Evolutionary conservation across 2,888 invertebrate species (phyloP).

Genomic region (Agriopis leucophaearia): DNA sequence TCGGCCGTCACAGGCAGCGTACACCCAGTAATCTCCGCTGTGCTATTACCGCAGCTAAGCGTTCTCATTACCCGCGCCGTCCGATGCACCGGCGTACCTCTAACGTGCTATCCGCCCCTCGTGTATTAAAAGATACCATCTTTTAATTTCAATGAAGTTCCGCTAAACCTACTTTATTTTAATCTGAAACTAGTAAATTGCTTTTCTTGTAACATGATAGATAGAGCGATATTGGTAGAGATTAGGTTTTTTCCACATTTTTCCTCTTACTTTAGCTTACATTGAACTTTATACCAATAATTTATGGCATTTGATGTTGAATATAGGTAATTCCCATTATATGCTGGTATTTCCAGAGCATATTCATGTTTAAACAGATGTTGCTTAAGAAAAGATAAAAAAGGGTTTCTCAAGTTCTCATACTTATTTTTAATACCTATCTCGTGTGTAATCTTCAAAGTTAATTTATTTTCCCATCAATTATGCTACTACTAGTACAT

Average conservation of each 20-base stretch:
- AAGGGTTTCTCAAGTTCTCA: constrained; percentile 19
- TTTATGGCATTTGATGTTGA: neutral
- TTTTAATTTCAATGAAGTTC: constrained; percentile 62
- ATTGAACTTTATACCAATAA: neutral
- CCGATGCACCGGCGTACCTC: constrained; percentile 56
- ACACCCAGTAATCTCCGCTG: constrained; percentile 68
- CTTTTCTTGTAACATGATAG: constrained; percentile 38
- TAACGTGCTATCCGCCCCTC: constrained; percentile 55
- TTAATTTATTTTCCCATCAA: neutral
- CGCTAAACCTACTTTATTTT: constrained; percentile 38
- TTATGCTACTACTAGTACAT: neutral
- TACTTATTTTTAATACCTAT: constrained; percentile 3
- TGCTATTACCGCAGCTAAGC: constrained; percentile 72
- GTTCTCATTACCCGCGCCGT: constrained; percentile 71
- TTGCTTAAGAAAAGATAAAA: neutral
- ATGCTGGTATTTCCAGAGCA: constrained; percentile 8
- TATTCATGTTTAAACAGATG: constrained; percentile 1
- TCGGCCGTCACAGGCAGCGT: constrained; percentile 55
- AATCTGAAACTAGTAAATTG: constrained; percentile 42
- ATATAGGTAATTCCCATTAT: neutral
- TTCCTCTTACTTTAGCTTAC: neutral
- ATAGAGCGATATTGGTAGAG: constrained; percentile 18
- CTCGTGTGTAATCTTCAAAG: neutral
- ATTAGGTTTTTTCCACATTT: constrained; percentile 12
- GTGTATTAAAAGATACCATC: constrained; percentile 65